Evolutionary conservation across 1,140 invertebrate genomes (phyloP), one percentile per base, ranked within the genome.

Genomic region (Caligus rogercresseyi): DNA sequence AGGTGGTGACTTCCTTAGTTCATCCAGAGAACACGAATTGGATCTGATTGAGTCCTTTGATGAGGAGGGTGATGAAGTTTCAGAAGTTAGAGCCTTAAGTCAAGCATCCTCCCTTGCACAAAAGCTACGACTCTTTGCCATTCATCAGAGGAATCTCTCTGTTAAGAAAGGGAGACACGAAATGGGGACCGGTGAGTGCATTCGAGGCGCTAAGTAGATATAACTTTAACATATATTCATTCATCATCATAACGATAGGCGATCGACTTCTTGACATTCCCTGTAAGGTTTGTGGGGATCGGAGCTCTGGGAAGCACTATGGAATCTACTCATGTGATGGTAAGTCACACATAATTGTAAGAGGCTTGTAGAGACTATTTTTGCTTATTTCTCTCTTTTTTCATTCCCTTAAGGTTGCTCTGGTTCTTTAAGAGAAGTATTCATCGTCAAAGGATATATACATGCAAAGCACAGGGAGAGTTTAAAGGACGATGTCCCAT

Each of bases 381-480:
- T 59, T 59, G 13, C 15, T 52, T 20, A 13, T 61, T 24, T 18
- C n/a, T 20, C 14, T 57, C 55, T 54, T 54, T 43, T 43, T 43
- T 43, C n/a, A 43, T 11, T 11, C n/a, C 7, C 31, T 43, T 43
- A 43, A 90, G 88, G 91, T 65, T 94, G 91, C 75, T 95, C 91
- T 1, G 91, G 91, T 96, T 96, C 77, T 96, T 96, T 78, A 96
- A 97, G 74, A 78, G 92, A 62, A 94, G 89, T 71, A 95, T 96
- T 68, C 91, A 95, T 74, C 81, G 89, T 26, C 92, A 93, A 75
- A 80, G 92, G 1, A 86, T 90, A 66, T 97, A 97, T 76, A 93
- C 89, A 15, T 97, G 92, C 76, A 95, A 95, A 73, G 90, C 88
- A 1, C 88, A 89, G 61, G 90, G 89, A 14, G 85, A 90, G 67